Base-by-base conservation (phyloP, 2,888 invertebrate genomes). In the Crematogaster levior region DNA sequence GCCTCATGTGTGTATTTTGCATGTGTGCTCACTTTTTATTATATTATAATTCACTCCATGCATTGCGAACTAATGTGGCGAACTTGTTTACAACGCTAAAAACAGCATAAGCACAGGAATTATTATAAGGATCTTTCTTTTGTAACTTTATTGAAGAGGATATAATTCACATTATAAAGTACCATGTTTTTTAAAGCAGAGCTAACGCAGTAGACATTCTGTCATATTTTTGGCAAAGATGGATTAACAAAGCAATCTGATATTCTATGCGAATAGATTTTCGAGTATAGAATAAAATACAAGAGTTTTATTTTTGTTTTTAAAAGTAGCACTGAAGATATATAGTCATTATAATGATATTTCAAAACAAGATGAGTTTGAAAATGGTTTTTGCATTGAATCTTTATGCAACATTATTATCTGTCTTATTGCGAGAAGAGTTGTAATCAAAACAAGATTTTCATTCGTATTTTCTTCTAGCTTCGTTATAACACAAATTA, bases 41-140 rank as follows among this genome's bases (percentile, higher is more conserved):
- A 70, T 24, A 68, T 68, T 66, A 68, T 66, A 77, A 56, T 68
- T 53, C 30, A 21, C 40, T 40, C 18, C 53, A 34, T 43, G 43
- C 7, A 40, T 66, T 46, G 77, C 30, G 56, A 70, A 70, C 34
- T 70, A 70, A 79, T 43, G 56, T 79, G 43, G 77, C 24, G 70
- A 70, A 68, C 70, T 70, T 79, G 77, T 79, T 79, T 79, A 79
- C 70, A 34, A 68, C 70, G 68, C 68, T 79, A 79, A 77, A 77
- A 77, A 56, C 53, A 68, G 68, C 53, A 21, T 77, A 43, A 77
- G 56, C 70, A 27, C 27, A 70, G 34, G 43, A 68, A 79, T 70
- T 68, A 58, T 18, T 56, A n/a, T 30, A 75, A 70, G 77, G 66
- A 56, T 58, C 21, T 77, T 77, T 68, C 53, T 77, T 75, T 77